Conservation (phyloP, 2,113 vertebrate genomes). For the Porphyrio hochstetteri region DNA sequence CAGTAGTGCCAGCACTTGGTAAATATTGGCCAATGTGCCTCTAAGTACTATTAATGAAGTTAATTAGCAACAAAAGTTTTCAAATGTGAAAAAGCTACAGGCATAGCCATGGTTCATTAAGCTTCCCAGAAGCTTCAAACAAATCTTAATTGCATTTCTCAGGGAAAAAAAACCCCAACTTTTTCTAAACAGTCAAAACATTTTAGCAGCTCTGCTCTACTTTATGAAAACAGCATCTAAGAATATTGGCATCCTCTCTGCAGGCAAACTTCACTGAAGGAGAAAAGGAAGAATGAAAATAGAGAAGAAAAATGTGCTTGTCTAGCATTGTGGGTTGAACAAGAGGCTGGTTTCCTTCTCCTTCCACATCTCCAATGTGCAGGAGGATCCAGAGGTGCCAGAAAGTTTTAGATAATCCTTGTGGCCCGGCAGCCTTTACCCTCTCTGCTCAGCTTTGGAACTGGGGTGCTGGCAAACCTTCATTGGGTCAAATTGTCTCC, state of each 20-base stretch:
- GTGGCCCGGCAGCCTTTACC: neutral
- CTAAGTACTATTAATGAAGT: conserved; percentile 65
- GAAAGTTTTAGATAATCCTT: neutral
- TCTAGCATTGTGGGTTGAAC: neutral
- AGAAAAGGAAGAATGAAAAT: neutral
- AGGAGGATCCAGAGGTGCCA: neutral
- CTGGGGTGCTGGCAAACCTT: neutral
- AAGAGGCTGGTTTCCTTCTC: neutral
- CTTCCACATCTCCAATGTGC: neutral
- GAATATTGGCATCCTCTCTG: neutral
- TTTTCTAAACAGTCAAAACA: neutral
- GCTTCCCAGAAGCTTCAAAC: conserved; percentile 36
- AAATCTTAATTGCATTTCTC: conserved; percentile 14
- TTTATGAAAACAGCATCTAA: neutral
- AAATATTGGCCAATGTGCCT: conserved; percentile 65
- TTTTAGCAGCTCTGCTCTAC: neutral
- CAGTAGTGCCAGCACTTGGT: neutral
- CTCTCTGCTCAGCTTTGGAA: neutral
- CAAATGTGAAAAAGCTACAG: conserved; percentile 61
- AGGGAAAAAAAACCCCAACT: neutral
- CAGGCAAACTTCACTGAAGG: neutral
- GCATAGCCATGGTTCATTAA: conserved; percentile 46
- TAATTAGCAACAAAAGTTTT: conserved; percentile 72
- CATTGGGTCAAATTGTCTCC: neutral
- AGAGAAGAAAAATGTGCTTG: neutral